Percentiles rank a stretch among this genome's conserved stretches.
phyloP scores from a whole-genome alignment of 2,888 invertebrate genomes.

The Philopedon plagiatum region DNA sequence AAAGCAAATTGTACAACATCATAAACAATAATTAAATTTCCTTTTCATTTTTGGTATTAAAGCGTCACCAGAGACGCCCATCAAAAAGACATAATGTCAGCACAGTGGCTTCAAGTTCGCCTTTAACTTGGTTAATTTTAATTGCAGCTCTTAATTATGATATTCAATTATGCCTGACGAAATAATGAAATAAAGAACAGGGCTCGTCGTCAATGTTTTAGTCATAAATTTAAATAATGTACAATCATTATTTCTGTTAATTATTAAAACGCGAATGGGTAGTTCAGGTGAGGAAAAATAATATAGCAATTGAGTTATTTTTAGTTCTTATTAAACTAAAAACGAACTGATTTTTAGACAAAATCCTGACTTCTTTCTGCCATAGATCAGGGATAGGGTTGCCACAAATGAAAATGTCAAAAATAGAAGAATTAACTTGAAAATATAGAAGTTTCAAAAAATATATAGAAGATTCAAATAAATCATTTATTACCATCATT shows the following conservation, averaged over 20 bases:
- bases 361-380: too few relatives aligned
- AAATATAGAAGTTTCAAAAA: too few relatives aligned
- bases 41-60: constrained; percentile 32
- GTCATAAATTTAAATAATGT: constrained; percentile 30
- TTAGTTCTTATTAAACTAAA: too few relatives aligned
- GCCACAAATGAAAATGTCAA: too few relatives aligned
- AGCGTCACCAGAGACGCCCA: constrained; percentile 4
- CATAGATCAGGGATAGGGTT: too few relatives aligned
- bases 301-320: too few relatives aligned
- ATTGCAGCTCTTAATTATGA: constrained; percentile 35
- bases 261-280: constrained; percentile 9
- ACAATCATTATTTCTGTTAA: constrained; percentile 28
- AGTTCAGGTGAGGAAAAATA: constrained; percentile 16
- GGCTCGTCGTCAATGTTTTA: constrained; percentile 29
- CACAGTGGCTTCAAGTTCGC: constrained; percentile 26
- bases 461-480: too few relatives aligned
- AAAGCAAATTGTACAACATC: not conserved
- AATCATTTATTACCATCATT: too few relatives aligned
- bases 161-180: constrained; percentile 27
- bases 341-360: too few relatives aligned
- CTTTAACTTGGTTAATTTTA: constrained; percentile 33
- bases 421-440: too few relatives aligned
- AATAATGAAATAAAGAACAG: constrained; percentile 29
- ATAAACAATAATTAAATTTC: constrained; percentile 28
- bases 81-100: constrained; percentile 23